Conservation (phyloP, 2,113 vertebrate genomes). For the Lepus americanus region DNA sequence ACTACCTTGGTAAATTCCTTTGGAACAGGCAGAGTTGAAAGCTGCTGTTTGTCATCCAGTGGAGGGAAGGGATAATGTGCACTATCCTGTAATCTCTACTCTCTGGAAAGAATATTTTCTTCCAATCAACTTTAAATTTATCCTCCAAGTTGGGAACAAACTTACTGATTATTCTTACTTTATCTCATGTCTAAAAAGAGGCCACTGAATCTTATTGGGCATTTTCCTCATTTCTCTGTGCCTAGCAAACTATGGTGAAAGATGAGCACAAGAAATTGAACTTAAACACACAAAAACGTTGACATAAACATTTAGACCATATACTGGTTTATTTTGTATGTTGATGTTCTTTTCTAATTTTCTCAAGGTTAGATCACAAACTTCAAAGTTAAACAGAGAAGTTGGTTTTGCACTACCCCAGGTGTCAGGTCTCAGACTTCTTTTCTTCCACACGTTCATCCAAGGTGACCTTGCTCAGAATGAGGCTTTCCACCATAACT, state of each 20-base stretch:
- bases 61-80: rapidly evolving
- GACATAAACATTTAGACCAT: background rate
- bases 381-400: background rate
- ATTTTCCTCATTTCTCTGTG: background rate
- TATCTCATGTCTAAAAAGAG: background rate
- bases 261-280: background rate
- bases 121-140: background rate
- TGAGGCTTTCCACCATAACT: background rate
- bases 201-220: background rate
- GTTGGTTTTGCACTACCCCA: background rate
- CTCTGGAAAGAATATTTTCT: background rate
- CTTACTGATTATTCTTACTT: background rate
- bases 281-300: background rate
- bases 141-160: background rate
- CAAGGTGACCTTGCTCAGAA: background rate
- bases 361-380: background rate
- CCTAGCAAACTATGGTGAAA: background rate
- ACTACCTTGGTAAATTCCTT: background rate
- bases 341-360: background rate
- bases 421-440: background rate
- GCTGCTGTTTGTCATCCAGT: background rate
- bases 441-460: background rate
- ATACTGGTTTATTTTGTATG: background rate
- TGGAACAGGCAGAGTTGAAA: background rate
- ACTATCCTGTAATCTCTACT: background rate